Percentiles rank a stretch among this genome's conserved stretches.
Evolutionary conservation across 2,113 vertebrate species (phyloP).

Genomic region (Nyctereutes procyonoides): DNA sequence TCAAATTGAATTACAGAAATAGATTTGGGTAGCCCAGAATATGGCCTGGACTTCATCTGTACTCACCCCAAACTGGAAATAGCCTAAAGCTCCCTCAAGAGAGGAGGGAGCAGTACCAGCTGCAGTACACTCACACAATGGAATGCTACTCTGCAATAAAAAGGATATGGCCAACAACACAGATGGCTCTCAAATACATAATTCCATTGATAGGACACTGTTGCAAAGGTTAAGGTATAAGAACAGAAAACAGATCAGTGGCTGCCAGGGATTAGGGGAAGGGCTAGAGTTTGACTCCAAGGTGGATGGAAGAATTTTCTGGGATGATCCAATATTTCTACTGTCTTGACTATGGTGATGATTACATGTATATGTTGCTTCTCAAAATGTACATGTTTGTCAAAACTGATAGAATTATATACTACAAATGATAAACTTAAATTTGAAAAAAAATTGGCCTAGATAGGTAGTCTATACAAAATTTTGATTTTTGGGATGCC

Average conservation of each 20-base stretch:
- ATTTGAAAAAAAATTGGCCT: background rate
- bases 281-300: background rate
- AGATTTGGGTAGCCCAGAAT: background rate
- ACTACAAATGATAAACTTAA: background rate
- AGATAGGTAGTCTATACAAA: background rate
- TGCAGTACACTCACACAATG: background rate
- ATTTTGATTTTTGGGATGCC: background rate
- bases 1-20: background rate
- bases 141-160: background rate
- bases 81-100: background rate
- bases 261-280: background rate
- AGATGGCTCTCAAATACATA: background rate
- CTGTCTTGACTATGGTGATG: background rate
- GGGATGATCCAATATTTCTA: background rate
- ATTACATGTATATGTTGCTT: background rate
- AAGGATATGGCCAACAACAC: background rate
- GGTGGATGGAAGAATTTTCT: background rate
- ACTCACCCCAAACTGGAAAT: background rate
- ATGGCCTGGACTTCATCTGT: background rate
- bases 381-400: background rate
- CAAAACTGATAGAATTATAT: conserved; percentile 28
- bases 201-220: background rate
- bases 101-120: background rate
- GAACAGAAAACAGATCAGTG: background rate
- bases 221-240: background rate